These are phyloP conservation scores for Bucorvus abyssinicus DNA, from an alignment of 2,797 vertebrate genomes.

Conservation along the genomic window DNA sequence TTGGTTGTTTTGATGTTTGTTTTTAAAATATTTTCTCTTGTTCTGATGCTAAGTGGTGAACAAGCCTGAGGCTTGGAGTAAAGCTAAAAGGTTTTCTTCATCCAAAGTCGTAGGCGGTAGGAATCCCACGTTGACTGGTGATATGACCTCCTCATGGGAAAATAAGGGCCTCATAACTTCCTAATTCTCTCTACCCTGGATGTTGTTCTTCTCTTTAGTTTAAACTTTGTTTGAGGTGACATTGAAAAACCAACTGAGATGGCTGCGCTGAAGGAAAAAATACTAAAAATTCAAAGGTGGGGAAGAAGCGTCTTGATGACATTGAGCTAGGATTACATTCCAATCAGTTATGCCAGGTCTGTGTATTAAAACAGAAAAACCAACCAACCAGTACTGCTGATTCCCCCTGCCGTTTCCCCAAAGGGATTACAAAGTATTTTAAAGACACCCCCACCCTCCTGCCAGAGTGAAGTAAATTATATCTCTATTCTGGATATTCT, in stretches of 20 bases:
- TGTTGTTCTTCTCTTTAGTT: neutral
- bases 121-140: slow-evolving; percentile 2
- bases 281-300: neutral
- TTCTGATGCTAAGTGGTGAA: neutral
- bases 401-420: neutral
- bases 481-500: neutral
- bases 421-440: neutral
- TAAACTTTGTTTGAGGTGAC: neutral
- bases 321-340: neutral
- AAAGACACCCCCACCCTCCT: neutral
- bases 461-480: neutral
- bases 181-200: neutral
- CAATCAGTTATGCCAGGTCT: neutral
- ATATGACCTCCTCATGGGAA: neutral
- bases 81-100: slow-evolving; percentile 18
- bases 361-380: neutral
- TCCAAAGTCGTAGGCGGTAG: neutral
- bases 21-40: neutral
- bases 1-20: neutral
- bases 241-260: neutral
- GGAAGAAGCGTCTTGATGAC: neutral
- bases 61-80: slow-evolving; percentile 7
- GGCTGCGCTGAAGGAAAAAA: neutral
- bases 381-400: neutral
- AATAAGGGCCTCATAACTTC: neutral